Evolutionary conservation across 2,113 vertebrate genomes (phyloP).

Genomic region (Pangasianodon gigas): DNA sequence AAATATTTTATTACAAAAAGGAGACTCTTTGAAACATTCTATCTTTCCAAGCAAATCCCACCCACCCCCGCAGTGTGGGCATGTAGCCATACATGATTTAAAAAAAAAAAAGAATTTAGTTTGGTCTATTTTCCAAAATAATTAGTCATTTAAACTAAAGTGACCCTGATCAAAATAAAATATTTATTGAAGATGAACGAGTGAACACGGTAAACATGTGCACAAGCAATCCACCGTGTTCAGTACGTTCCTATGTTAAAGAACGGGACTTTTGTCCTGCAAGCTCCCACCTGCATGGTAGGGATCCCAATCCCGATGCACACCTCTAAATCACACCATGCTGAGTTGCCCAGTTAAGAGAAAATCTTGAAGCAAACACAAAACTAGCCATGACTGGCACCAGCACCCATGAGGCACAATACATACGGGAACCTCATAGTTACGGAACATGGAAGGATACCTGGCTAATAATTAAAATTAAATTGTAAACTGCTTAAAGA

Average conservation of each 20-base stretch:
- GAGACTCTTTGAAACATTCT: background rate
- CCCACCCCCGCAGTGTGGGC: background rate
- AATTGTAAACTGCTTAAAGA: background rate
- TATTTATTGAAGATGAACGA: background rate
- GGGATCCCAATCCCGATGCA: background rate
- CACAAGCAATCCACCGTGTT: too few species aligned
- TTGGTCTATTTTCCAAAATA: background rate
- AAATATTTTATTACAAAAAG: background rate
- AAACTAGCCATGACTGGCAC: background rate
- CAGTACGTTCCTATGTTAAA: background rate
- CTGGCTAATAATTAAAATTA: background rate
- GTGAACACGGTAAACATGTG: background rate
- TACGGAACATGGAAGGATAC: background rate
- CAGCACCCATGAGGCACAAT: background rate
- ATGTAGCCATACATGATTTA: background rate
- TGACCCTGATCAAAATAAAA: background rate
- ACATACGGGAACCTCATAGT: background rate
- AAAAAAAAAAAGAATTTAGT: too few species aligned
- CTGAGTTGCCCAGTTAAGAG: background rate
- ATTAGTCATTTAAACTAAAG: background rate
- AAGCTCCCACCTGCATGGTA: background rate
- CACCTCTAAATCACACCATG: background rate
- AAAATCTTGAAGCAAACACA: background rate
- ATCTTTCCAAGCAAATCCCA: background rate
- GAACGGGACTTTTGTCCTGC: background rate